A percentile compares a stretch with the other conserved stretches of the same genome.
Conservation (phyloP, 2,888 invertebrate genomes). For the Matsumyia berberina region DNA sequence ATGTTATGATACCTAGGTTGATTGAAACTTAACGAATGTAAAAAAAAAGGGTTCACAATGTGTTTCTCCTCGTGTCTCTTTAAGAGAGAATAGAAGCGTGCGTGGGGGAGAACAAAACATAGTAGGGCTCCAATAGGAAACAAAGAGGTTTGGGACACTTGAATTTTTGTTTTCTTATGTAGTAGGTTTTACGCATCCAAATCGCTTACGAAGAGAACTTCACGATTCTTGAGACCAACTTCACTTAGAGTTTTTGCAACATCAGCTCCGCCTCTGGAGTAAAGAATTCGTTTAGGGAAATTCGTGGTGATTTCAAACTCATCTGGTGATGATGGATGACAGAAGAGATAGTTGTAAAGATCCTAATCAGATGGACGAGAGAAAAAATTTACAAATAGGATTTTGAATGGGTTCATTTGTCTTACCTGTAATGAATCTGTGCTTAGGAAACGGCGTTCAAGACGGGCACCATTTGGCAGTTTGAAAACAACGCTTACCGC, state of each 20-base stretch:
- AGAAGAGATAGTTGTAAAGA: slow-evolving; percentile 97
- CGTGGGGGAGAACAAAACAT: slow-evolving; percentile 14
- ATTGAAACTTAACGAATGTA: slow-evolving; percentile 47
- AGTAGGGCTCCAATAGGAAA: slow-evolving; percentile 33
- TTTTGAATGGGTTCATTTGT: background rate
- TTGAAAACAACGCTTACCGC: slow-evolving; percentile 95
- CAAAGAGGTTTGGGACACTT: slow-evolving; percentile 26
- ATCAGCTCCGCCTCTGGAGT: slow-evolving; percentile 81
- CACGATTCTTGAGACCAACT: slow-evolving; percentile 93
- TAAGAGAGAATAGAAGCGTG: slow-evolving; percentile 11
- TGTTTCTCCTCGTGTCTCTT: slow-evolving; percentile 24
- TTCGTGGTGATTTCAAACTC: slow-evolving; percentile 98
- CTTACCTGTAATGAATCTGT: slow-evolving; percentile 92
- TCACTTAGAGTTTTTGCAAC: slow-evolving; percentile 84
- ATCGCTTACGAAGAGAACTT: slow-evolving; percentile 97
- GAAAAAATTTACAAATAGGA: background rate
- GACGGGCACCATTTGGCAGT: slow-evolving; percentile 93
- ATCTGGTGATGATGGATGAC: slow-evolving; percentile 96
- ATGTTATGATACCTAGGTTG: slow-evolving; percentile 29
- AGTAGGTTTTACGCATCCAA: slow-evolving; percentile 88
- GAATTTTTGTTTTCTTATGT: slow-evolving; percentile 15
- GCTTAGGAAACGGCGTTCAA: slow-evolving; percentile 94
- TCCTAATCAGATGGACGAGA: slow-evolving; percentile 87
- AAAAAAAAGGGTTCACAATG: slow-evolving; percentile 23
- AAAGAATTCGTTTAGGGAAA: slow-evolving; percentile 94